Conservation (phyloP, 2,888 invertebrate species). For the Vannuccia rotundouncinata region DNA sequence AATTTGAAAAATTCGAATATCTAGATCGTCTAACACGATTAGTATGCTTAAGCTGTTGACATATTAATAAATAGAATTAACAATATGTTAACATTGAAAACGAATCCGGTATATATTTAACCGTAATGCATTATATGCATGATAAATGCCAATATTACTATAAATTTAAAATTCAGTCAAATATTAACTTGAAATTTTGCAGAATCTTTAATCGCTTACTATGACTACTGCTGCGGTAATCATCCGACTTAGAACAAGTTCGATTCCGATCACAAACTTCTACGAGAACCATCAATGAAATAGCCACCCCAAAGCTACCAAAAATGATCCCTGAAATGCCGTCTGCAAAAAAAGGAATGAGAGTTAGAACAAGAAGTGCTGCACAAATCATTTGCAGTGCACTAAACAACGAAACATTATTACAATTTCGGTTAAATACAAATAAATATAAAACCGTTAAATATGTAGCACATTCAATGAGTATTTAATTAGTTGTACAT, state of each 20-base stretch:
- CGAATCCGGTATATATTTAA: no score
- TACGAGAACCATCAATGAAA: constrained; percentile 1
- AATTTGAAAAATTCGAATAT: no score
- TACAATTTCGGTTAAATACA: not conserved
- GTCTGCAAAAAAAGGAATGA: not conserved
- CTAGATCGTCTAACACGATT: no score
- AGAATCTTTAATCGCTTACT: not conserved
- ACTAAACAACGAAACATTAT: not conserved
- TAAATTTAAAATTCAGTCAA: no score
- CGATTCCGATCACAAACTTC: not conserved
- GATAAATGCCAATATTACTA: no score
- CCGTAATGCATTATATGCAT: no score
- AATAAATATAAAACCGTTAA: not conserved
- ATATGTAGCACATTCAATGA: not conserved
- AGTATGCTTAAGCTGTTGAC: no score
- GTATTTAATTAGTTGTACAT: not conserved
- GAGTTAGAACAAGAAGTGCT: not conserved
- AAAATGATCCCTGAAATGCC: not conserved
- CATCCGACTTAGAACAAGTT: not conserved
- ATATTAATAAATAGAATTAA: no score
- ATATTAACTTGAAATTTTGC: no score
- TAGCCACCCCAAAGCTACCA: not conserved
- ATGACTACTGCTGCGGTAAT: not conserved
- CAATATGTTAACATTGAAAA: no score
- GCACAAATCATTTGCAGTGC: no score